Percentiles rank a stretch among this genome's conserved stretches.
phyloP scores from a whole-genome alignment of 2,888 invertebrate genomes.

The Diaphora mendica region DNA sequence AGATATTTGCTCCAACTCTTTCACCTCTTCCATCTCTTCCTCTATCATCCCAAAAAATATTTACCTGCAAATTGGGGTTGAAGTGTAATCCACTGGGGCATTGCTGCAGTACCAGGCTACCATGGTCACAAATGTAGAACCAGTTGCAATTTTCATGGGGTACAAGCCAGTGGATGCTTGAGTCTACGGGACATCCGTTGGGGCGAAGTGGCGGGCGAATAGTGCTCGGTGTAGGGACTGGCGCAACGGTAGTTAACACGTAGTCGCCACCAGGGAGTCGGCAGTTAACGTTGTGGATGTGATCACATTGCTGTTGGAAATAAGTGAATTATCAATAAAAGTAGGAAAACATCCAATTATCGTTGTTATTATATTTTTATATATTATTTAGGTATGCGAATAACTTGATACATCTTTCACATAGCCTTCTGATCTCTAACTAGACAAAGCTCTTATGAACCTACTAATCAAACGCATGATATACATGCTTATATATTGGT shows the following conservation, averaged over 20 bases:
- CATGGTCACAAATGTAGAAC: slow-evolving; percentile 54
- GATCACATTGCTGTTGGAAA: slow-evolving; percentile 1
- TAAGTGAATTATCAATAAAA: background rate
- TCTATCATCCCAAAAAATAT: background rate
- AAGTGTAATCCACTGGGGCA: slow-evolving; percentile 55
- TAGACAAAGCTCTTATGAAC: too few relatives aligned
- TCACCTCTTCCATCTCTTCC: too few relatives aligned
- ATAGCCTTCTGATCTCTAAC: too few relatives aligned
- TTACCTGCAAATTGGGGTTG: slow-evolving; percentile 54
- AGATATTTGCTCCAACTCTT: too few relatives aligned
- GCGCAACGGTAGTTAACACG: background rate
- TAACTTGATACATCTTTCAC: too few relatives aligned
- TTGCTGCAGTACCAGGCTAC: slow-evolving; percentile 33
- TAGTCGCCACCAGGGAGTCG: background rate
- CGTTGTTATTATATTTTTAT: too few relatives aligned
- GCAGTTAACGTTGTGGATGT: background rate
- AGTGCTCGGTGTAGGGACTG: background rate
- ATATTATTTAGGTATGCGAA: too few relatives aligned
- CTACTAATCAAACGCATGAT: too few relatives aligned
- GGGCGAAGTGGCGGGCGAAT: slow-evolving; percentile 1
- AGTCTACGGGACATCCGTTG: slow-evolving; percentile 51
- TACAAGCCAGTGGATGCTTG: slow-evolving; percentile 38
- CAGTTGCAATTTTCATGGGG: slow-evolving; percentile 53
- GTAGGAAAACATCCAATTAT: background rate
- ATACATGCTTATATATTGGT: too few relatives aligned